phyloP scores from a whole-genome alignment of 64 coral and sea anemone genomes.

The Pocillopora verrucosa region DNA sequence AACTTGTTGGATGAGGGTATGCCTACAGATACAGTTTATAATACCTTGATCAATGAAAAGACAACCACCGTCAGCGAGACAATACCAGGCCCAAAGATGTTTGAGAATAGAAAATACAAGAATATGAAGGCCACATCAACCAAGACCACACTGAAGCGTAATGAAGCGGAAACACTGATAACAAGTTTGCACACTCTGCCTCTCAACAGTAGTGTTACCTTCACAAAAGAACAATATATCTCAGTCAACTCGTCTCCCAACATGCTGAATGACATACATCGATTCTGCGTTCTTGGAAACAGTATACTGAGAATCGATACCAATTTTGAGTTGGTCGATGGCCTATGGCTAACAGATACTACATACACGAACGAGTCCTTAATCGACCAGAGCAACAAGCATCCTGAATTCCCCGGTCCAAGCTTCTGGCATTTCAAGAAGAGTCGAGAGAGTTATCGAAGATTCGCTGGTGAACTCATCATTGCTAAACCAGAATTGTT shows the following conservation, averaged over 20 bases:
- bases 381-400: conserved; percentile 23
- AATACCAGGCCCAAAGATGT: neutral
- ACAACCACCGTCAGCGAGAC: conserved; percentile 46
- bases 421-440: conserved; percentile 64
- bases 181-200: conserved; percentile 27
- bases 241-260: conserved; percentile 24
- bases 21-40: conserved; percentile 41
- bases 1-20: conserved; percentile 49
- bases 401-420: conserved; percentile 66
- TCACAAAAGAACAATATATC: conserved; percentile 58
- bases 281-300: conserved; percentile 56
- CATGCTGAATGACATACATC: conserved; percentile 39
- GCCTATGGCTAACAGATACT: conserved; percentile 62
- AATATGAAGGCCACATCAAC: conserved; percentile 22
- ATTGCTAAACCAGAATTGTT: conserved; percentile 46
- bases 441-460: conserved; percentile 6
- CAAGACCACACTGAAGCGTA: neutral
- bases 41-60: conserved; percentile 6
- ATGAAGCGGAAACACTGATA: conserved; percentile 28
- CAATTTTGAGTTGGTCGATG: conserved; percentile 52
- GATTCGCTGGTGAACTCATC: conserved; percentile 54
- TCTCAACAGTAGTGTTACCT: conserved; percentile 24
- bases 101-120: conserved; percentile 9
- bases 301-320: conserved; percentile 29
- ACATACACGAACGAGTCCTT: conserved; percentile 34